Base-by-base conservation (phyloP, 2,888 invertebrate species). In the Scelioninae gen. 1 region DNA sequence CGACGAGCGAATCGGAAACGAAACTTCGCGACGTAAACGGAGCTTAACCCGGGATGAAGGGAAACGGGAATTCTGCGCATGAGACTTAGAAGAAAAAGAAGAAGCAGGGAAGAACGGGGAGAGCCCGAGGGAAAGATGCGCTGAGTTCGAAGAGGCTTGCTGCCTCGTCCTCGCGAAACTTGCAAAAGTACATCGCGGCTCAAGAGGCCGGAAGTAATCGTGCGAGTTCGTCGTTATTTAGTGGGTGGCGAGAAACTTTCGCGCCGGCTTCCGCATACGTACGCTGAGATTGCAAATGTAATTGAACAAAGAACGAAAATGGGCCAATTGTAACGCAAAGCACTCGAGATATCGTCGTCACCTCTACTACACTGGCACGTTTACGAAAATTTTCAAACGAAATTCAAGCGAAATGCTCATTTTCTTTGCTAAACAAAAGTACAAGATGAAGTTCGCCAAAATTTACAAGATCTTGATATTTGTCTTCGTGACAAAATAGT, bases 131-230 rank as follows among this genome's bases (percentile, higher is more conserved):
- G 65, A 76, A 62, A 43, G 62, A 34, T 13, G 49, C 58, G 62
- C 65, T 53, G 66, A 69, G 72, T n/a, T n/a, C 38, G 45, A 53
- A 74, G 77, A 76, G 80, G 74, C 74, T 60, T 60, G 82, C 76
- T 69, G 84, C 45, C 76, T 84, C 86, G 86, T 88, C 87, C 86
- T 85, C 85, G 86, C 85, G 89, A 89, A 90, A 90, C 90, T 90
- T 89, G 89, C 87, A 91, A 91, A 92, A 91, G 92, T 91, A 91
- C 91, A 91, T 90, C 91, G 90, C 88, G 88, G 87, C 89, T 89
- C 91, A 91, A 90, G 89, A 91, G 89, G 89, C 89, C 91, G 92
- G 91, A 91, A 92, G 88, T 91, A 92, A 91, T 92, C 88, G 88
- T 86, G 88, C 86, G 88, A 89, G 88, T 88, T 90, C 88, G 82